A percentile compares a stretch with the other conserved stretches of the same genome.
Evolutionary conservation across 2,888 invertebrate genomes (phyloP).

Genomic region (Molorchus minor): DNA sequence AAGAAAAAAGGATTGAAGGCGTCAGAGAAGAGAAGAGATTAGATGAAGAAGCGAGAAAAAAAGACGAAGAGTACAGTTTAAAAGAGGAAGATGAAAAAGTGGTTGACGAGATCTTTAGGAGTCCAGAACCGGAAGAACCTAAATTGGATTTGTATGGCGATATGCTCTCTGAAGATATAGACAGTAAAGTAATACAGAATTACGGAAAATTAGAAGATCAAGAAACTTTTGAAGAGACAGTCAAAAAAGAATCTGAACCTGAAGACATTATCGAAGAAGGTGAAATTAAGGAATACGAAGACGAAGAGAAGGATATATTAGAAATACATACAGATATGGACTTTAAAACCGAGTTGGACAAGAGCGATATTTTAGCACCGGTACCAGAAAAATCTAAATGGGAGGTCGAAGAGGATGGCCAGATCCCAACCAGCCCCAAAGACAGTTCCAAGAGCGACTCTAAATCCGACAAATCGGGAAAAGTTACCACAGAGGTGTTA

Average conservation of each 20-base stretch:
- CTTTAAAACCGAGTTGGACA: slow-evolving; percentile 63
- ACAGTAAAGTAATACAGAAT: slow-evolving; percentile 68
- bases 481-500: slow-evolving; percentile 86
- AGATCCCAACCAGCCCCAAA: slow-evolving; percentile 45
- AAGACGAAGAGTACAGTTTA: slow-evolving; percentile 62
- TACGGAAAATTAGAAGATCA: slow-evolving; percentile 63
- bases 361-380: slow-evolving; percentile 73
- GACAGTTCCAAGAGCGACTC: slow-evolving; percentile 51
- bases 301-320: slow-evolving; percentile 66
- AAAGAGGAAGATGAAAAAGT: neutral
- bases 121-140: slow-evolving; percentile 35
- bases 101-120: neutral
- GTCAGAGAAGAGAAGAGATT: slow-evolving; percentile 64
- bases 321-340: slow-evolving; percentile 70
- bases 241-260: slow-evolving; percentile 33
- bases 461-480: slow-evolving; percentile 67
- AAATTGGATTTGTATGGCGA: slow-evolving; percentile 66
- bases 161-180: slow-evolving; percentile 66
- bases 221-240: slow-evolving; percentile 21
- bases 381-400: slow-evolving; percentile 87
- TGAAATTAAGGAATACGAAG: slow-evolving; percentile 56
- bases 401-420: slow-evolving; percentile 79
- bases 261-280: slow-evolving; percentile 41
- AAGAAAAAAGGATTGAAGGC: slow-evolving; percentile 67
- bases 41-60: slow-evolving; percentile 66